Evolutionary conservation across 2,797 vertebrate genomes (phyloP), one percentile per base, ranked within the genome.

Genomic region (Heliangelus exortis): DNA sequence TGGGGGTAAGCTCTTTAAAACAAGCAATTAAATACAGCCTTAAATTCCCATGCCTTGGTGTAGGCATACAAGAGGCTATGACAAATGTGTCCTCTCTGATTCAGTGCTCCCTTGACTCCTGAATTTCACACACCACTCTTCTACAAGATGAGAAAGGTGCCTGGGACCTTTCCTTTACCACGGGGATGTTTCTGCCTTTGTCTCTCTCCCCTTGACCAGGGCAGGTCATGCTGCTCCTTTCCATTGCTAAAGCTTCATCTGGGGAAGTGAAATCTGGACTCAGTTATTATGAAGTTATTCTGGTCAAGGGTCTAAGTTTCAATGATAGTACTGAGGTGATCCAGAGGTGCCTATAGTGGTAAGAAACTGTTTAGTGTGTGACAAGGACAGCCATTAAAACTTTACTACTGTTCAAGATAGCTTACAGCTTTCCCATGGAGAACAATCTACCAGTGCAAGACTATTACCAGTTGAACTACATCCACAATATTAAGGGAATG

Each of bases 1-100:
- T 58, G 87, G 66, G 59, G 95, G 90, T 93, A 61, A 95, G 91
- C 59, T 28, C 85, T 36, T 66, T 36, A 75, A 16, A 62, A 12
- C 10, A 12, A 62, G 33, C 45, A 31, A 39, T 74, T 36, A 10
- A 39, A 4, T 36, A 3, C 26, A 12, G 51, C 57, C 69, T 69
- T 43, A 57, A 41, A 50, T 39, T 57, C 41, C 12, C 69, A 41
- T 1, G 1, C 48, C 36, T 13, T 1, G 18, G n/a, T 41, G 50
- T 15, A 10, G 57, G 3, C 21, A 7, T 34, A 23, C 16, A 1
- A 21, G 48, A 41, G 41, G 66, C 72, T 25, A 5, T 2, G 4
- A 34, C 12, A 29, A 12, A 21, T 5, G 0, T 3, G 15, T 2
- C 57, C 47, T 29, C 13, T 36, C 4, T 6, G 12, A 3, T 11